Conservation (phyloP, 2,888 invertebrate species). For the Tortrix viridana region DNA sequence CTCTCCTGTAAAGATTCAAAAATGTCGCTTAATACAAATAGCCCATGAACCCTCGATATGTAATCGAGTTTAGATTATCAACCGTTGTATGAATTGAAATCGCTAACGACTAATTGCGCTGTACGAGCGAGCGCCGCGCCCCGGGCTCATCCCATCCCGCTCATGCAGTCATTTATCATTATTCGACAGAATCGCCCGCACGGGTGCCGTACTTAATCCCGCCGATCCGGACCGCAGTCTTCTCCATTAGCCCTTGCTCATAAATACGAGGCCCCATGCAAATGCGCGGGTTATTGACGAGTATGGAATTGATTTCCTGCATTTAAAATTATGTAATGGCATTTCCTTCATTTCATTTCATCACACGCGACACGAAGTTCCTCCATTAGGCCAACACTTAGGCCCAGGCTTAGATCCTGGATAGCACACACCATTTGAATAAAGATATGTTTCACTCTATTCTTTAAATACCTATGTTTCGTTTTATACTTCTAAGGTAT, state of each 20-base stretch:
- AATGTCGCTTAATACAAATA: too few species aligned
- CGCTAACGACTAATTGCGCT: constrained; percentile 31
- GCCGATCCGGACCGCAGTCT: constrained; percentile 32
- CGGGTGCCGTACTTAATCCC: constrained; percentile 64
- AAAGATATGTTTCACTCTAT: too few species aligned
- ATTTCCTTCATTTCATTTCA: constrained; percentile 2
- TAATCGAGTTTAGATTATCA: constrained; percentile 4
- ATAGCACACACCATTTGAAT: not conserved
- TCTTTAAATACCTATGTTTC: too few species aligned
- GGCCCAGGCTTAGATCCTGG: not conserved
- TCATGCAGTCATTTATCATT: constrained; percentile 74
- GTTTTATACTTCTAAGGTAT: too few species aligned
- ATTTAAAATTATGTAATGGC: not conserved
- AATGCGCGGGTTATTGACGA: constrained; percentile 1
- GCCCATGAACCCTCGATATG: too few species aligned
- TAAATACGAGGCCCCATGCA: constrained; percentile 18
- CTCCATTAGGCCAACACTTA: constrained; percentile 25
- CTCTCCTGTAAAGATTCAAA: too few species aligned
- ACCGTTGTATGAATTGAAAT: constrained; percentile 29
- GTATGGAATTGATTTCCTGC: constrained; percentile 1
- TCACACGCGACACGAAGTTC: constrained; percentile 6
- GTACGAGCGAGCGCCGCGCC: constrained; percentile 9
- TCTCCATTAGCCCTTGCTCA: constrained; percentile 33
- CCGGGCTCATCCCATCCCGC: constrained; percentile 52
- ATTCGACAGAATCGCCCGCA: constrained; percentile 71